These are phyloP conservation scores for Rotaria magnacalcarata DNA, from an alignment of 2,888 invertebrate species.

Conservation along the genomic window DNA sequence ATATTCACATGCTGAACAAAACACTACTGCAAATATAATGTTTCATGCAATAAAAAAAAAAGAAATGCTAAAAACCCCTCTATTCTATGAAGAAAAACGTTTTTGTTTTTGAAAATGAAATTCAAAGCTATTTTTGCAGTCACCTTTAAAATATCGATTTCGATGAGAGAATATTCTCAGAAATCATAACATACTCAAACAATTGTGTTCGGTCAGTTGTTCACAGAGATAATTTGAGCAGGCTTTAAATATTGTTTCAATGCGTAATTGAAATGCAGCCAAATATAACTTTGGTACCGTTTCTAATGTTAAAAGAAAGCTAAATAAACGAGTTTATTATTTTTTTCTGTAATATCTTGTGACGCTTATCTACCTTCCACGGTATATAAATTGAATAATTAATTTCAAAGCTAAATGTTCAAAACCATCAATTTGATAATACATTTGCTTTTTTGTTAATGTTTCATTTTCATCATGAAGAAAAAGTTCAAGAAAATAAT, in stretches of 20 bases:
- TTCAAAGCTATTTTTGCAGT: background rate
- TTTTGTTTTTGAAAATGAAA: background rate
- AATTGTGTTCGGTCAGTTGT: background rate
- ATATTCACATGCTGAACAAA: too few relatives aligned
- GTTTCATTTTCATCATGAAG: background rate
- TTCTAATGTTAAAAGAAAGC: background rate
- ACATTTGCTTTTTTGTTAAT: background rate
- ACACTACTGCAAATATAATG: too few relatives aligned
- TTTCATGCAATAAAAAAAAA: too few relatives aligned
- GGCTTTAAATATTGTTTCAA: slow-evolving; percentile 5
- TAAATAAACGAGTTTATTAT: background rate
- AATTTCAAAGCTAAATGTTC: background rate
- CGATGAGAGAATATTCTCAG: background rate
- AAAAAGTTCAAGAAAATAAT: background rate
- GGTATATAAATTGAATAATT: slow-evolving; percentile 14
- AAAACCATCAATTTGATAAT: slow-evolving; percentile 6
- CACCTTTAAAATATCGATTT: slow-evolving; percentile 11
- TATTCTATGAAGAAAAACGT: too few relatives aligned
- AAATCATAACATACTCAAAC: slow-evolving; percentile 25
- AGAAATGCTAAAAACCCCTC: too few relatives aligned
- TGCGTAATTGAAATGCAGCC: background rate
- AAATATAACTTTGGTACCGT: background rate
- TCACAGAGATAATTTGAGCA: slow-evolving; percentile 12
- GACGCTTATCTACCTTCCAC: background rate
- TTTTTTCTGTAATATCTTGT: too few relatives aligned